Base-by-base conservation (phyloP, 2,113 vertebrate species). In the Blennius ocellaris region DNA sequence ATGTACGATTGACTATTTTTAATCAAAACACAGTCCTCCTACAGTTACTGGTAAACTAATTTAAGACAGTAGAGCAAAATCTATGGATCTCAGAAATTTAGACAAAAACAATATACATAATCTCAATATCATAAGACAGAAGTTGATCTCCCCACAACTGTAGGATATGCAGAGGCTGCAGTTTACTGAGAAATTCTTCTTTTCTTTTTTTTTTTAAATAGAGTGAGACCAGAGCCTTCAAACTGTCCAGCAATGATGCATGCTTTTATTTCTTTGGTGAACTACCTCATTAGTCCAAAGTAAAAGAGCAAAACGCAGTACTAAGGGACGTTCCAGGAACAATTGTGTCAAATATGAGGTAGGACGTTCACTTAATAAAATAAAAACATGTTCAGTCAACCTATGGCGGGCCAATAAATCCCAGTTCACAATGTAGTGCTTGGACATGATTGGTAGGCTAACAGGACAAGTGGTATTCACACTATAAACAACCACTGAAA, bases 381-480 rank as follows among this genome's bases (percentile, higher is more conserved):
- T 63, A 69, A 69, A 57, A 82, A 53, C 4, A 16, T 43, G 70
- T 65, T 76, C 73, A 53, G 45, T 69, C 76, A 61, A 87, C 67
- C 66, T 58, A 44, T 44, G 59, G 8, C 50, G 63, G 58, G 49
- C 71, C 69, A 85, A 65, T 83, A 80, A 89, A 83, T 49, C 8
- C 58, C 11, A 62, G 53, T 79, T 80, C 70, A 73, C 83, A 79
- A 65, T 60, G 76, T 73, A 65, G 82, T 49, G 61, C 64, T 87
- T 81, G 82, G 74, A 84, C 83, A 36, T 1, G 43, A 43, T 8
- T 0, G 53, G 65, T 80, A 73, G 82, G 81, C 71, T 16, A 62
- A 82, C 76, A 37, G 65, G 73, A 78, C 80, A 82, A 71, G 66
- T 86, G 76, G 75, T 64, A 79, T 80, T 78, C 9, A 39, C 56